Evolutionary conservation across 2,888 invertebrate species (phyloP), one percentile per base, ranked within the genome.

Genomic region (Arge pagana): DNA sequence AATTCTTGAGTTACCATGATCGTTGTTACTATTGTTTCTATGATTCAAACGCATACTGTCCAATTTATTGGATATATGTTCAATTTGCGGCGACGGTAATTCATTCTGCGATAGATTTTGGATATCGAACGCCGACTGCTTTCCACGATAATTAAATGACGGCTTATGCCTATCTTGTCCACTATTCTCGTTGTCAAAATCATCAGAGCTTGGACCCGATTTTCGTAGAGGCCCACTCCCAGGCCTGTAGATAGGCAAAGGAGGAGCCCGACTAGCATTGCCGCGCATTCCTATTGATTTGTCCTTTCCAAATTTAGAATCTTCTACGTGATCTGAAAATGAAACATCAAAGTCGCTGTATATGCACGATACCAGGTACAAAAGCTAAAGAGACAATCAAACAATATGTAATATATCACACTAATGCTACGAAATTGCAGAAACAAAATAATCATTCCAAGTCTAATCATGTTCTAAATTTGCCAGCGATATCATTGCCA

Each of bases 171-270:
- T 66, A 4, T 70, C 70, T 18, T 64, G 66, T 23, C 62, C 58
- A 24, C 63, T 61, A 54, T 64, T 67, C 31, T 71, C 70, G 45
- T 63, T 56, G 42, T 85, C 83, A 72, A 81, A 81, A 73, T 84
- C 80, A 60, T 85, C 85, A 55, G 79, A 45, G 28, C 45, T 73
- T 70, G 79, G 80, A 76, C 81, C 81, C 59, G 86, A 83, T 76
- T 87, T 85, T 70, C 85, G 81, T 60, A 89, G 77, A 59, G 87
- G 87, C 59, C 89, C 89, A 80, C 88, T 88, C 64, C 89, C 89
- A 71, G 89, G 89, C 73, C 83, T 85, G 68, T 90, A 89, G 58
- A 88, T 79, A 77, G 83, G 83, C 77, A 86, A 84, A 70, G 84
- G 85, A 66, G 86, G 86, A 78, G 85, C 86, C 73, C 82, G 83